Evolutionary conservation across 2,113 vertebrate genomes (phyloP), one percentile per base, ranked within the genome.

Genomic region (Blennius ocellaris): DNA sequence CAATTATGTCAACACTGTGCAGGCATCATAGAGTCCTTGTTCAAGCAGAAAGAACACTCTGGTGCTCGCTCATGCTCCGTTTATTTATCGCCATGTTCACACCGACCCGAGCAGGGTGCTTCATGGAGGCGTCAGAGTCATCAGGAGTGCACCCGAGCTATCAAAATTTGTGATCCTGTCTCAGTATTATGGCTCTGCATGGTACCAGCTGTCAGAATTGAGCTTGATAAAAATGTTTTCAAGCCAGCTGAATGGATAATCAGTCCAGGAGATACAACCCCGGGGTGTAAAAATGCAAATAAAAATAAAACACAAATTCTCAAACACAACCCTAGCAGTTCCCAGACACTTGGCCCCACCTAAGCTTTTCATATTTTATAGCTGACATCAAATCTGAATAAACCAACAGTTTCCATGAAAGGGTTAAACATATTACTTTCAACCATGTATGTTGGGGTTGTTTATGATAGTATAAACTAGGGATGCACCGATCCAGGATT

Each of bases 1-100:
- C 30, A 47, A 73, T 30, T 47, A 30, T 14, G n/a, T 55, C 45
- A 52, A 12, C 45, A 38, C 17, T 62, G 51, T 68, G 53, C 36
- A 56, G 38, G 43, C 44, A 12, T 45, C 44, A 30, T 57, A 40
- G 15, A 69, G 54, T 49, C 45, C 66, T 58, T 11, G 37, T 21
- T 39, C 54, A 30, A 36, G 37, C 66, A 41, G 37, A 58, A 16
- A 50, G 37, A 14, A 41, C 16, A 57, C 37, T 57, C 21, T 30
- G 21, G 43, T 45, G 43, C 10, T 45, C 15, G n/a, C 43, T 38
- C 30, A 8, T 56, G 43, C 53, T 56, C 43, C 41, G 54, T 57
- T 36, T 45, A 58, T 58, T 41, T 8, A 50, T 30, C 21, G 21
- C 21, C 21, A 12, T n/a, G 54, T 57, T 57, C 8, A 11, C 14